Evolutionary conservation across 2,888 invertebrate species (phyloP), one percentile per base, ranked within the genome.

Genomic region (Apocheima hispidaria): DNA sequence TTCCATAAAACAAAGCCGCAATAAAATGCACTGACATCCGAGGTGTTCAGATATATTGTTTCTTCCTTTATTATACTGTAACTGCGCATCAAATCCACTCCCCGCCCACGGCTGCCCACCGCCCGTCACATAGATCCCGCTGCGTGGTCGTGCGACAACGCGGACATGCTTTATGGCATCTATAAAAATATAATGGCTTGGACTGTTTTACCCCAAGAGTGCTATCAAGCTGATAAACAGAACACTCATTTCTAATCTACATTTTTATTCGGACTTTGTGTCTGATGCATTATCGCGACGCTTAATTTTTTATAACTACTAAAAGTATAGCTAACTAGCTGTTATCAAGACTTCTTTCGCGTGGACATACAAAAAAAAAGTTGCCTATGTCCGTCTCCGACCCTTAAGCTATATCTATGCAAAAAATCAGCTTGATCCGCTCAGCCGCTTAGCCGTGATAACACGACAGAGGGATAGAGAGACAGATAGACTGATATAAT

Each of bases 131-230:
- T 35, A 35, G 44, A 44, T 35, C 33, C 33, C 14, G 26, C 36
- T 55, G 63, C 63, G 63, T 63, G 59, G 63, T 63, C 54, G 57
- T 16, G 21, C 20, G 49, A 64, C 59, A 48, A 35, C 40, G 53
- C 33, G 33, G 46, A 57, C 65, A 59, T 48, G 66, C 40, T 70
- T 82, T 82, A 84, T 81, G 68, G 71, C 48, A 57, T 49, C 72
- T 72, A 79, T 81, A 82, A 81, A 81, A 78, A 66, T 73, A 77
- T 64, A 56, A 62, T 62, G 43, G 54, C 35, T 50, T 46, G 36
- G 46, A 49, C 48, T 60, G 60, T 66, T 59, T 60, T 53, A 57
- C 44, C 59, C 50, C 63, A 61, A 55, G 46, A 60, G 54, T 43
- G 61, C 48, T 53, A 62, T 62, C 41, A 20, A 35, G 14, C 41